These are phyloP conservation scores for Penaeus japonicus DNA, from an alignment of 1,140 invertebrate species.

Conservation along the genomic window DNA sequence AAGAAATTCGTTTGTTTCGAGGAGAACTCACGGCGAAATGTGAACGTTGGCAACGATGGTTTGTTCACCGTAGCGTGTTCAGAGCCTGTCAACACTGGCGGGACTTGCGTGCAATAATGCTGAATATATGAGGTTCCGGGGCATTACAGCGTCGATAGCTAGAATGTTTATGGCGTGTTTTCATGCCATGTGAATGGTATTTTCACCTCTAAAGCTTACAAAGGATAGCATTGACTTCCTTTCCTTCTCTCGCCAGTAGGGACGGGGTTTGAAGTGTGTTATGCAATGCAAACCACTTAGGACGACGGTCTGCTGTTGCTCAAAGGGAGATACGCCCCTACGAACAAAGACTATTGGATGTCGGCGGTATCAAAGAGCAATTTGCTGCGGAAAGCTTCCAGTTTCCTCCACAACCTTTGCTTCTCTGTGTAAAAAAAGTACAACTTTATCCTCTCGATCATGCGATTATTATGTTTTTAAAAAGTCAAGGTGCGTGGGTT, in stretches of 20 bases:
- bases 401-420: constrained; percentile 24
- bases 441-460: neutral
- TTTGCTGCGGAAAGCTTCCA: constrained; percentile 14
- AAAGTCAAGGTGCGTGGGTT: too few relatives aligned
- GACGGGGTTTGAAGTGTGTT: neutral
- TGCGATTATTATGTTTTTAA: neutral
- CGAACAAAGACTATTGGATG: neutral
- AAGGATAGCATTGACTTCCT: constrained; percentile 4
- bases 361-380: neutral
- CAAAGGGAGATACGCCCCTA: neutral
- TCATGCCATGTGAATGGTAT: neutral
- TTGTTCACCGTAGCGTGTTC: constrained; percentile 43
- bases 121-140: constrained; percentile 35
- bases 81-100: constrained; percentile 33
- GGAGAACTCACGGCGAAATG: neutral
- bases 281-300: neutral
- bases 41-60: constrained; percentile 28
- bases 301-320: neutral
- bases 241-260: neutral
- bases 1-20: too few relatives aligned
- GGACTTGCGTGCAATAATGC: constrained; percentile 48
- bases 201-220: neutral
- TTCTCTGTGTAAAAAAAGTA: constrained; percentile 10
- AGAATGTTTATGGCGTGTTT: neutral
- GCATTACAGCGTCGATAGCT: neutral